Evolutionary conservation across 2,113 vertebrate species (phyloP).

Genomic region (Corynorhinus townsendii): DNA sequence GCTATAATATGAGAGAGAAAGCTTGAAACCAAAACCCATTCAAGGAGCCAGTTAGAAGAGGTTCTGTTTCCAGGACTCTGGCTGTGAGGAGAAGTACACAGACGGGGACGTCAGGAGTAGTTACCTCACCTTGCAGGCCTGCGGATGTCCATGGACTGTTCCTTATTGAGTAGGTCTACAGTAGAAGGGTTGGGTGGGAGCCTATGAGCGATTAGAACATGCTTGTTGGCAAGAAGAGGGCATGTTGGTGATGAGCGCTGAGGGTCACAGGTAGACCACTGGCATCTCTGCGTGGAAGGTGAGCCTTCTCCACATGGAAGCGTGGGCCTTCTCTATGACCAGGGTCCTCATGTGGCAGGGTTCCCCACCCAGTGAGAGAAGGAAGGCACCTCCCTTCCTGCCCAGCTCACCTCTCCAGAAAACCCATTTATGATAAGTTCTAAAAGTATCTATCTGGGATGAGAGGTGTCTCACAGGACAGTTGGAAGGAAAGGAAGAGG

Average conservation of each 20-base stretch:
- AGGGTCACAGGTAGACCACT: not conserved
- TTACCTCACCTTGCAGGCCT: not conserved
- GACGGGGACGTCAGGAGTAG: not conserved
- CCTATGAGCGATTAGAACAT: not conserved
- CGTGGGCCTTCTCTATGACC: not conserved
- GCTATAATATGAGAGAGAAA: not conserved
- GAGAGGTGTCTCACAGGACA: not conserved
- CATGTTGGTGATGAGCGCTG: not conserved
- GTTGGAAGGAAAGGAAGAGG: not conserved
- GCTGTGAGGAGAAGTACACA: not conserved
- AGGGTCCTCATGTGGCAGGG: not conserved
- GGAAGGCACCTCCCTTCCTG: not conserved
- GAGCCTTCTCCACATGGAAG: not conserved
- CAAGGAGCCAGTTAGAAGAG: not conserved
- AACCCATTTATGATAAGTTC: not conserved
- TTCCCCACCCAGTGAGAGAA: not conserved
- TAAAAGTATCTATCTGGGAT: not conserved
- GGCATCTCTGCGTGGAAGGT: not conserved
- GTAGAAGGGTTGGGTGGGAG: not conserved
- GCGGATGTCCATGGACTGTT: not conserved
- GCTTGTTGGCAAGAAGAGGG: not conserved
- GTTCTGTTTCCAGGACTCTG: not conserved
- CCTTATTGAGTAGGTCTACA: not conserved
- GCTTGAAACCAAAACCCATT: constrained; percentile 15
- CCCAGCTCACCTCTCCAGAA: not conserved